phyloP scores from a whole-genome alignment of 2,797 vertebrate genomes.

The Muraenolepis orangiensis region DNA sequence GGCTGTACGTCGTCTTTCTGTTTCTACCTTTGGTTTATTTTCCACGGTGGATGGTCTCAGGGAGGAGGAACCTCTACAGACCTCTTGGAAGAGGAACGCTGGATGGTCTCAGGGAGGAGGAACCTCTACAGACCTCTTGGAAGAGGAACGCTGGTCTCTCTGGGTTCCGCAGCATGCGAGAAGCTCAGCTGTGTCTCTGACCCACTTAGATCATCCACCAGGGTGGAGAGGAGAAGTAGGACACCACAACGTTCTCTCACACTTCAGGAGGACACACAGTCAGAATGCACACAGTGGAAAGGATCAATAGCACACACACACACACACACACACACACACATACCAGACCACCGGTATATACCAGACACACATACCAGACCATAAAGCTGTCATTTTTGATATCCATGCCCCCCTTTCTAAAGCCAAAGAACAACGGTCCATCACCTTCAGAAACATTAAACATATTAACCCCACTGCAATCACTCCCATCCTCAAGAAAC shows the following conservation, averaged over 20 bases:
- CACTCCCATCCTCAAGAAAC: too few relatives aligned
- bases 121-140: not conserved
- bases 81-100: not conserved
- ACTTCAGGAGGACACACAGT: not conserved
- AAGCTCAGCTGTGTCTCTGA: not conserved
- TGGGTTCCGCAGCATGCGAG: not conserved
- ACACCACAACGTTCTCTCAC: not conserved
- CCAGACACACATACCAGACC: not conserved
- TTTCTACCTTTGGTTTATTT: not conserved
- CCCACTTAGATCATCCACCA: not conserved
- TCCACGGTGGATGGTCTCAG: not conserved
- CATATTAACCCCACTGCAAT: too few relatives aligned
- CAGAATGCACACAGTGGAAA: not conserved
- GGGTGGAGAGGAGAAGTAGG: not conserved
- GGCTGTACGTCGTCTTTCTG: not conserved
- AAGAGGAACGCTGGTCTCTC: not conserved
- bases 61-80: not conserved
- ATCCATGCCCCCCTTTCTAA: conserved; percentile 1
- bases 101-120: not conserved
- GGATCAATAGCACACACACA: not conserved
- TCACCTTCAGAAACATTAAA: too few relatives aligned
- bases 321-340: conserved; percentile 11
- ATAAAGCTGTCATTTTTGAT: too few relatives aligned
- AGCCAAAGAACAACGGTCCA: too few relatives aligned
- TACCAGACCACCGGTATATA: not conserved